Conservation (phyloP, 2,888 invertebrate species). For the Ernsta delagoae region DNA sequence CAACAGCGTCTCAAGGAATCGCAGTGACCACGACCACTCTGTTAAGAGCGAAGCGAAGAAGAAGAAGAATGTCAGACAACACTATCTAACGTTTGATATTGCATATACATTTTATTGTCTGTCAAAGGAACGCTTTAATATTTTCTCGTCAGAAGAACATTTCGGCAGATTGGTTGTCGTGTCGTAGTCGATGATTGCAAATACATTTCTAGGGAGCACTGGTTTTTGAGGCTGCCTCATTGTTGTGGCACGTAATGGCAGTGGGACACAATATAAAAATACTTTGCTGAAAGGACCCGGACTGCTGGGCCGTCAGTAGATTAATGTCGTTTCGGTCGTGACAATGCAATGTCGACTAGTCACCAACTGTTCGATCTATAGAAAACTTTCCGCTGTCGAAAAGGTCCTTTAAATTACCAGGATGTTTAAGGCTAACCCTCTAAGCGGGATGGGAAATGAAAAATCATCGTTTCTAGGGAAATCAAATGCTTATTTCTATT, state of each 20-base stretch:
- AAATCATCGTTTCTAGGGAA: too few relatives aligned
- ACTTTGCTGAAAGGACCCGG: conserved; percentile 16
- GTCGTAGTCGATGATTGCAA: conserved; percentile 8
- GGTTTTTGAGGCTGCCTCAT: conserved; percentile 25
- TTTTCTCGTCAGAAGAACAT: not conserved
- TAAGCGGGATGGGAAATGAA: too few relatives aligned
- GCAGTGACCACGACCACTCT: too few relatives aligned
- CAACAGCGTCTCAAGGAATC: too few relatives aligned
- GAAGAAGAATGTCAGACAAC: too few relatives aligned
- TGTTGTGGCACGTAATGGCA: conserved; percentile 32
- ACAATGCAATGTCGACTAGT: conserved; percentile 14
- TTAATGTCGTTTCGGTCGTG: conserved; percentile 19
- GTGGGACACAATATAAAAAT: conserved; percentile 30
- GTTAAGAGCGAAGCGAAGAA: too few relatives aligned
- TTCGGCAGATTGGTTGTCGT: not conserved
- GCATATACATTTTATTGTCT: too few relatives aligned
- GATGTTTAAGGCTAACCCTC: too few relatives aligned
- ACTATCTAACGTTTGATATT: too few relatives aligned
- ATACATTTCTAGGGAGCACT: conserved; percentile 8
- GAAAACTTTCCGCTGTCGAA: not conserved
- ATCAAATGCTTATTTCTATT: too few relatives aligned
- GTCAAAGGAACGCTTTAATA: not conserved
- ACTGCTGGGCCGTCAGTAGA: conserved; percentile 11
- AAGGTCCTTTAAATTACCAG: not conserved
- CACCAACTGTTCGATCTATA: conserved; percentile 13